Conservation (phyloP, 2,797 vertebrate genomes). For the Manis javanica region DNA sequence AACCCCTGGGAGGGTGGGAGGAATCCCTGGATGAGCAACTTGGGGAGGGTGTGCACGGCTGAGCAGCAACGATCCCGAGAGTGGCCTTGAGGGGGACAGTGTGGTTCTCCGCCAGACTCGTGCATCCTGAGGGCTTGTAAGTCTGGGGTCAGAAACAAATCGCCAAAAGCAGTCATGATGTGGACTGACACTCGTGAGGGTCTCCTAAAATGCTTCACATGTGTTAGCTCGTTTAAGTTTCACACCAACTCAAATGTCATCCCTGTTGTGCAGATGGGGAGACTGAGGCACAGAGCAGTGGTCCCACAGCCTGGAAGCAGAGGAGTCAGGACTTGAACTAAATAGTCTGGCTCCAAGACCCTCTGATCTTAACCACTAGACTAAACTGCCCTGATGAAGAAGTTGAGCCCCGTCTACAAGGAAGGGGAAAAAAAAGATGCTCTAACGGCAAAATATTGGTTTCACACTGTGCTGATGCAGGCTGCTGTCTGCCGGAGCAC, state of each 20-base stretch:
- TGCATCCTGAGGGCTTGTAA: accelerated
- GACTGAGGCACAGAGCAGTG: not conserved
- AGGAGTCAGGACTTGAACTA: not conserved
- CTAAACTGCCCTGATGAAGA: not conserved
- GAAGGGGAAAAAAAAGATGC: not conserved
- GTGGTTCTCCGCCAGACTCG: not conserved
- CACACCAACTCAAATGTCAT: not conserved
- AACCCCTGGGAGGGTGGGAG: not conserved
- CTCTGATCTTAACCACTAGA: not conserved
- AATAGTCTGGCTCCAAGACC: not conserved
- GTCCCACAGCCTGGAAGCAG: not conserved
- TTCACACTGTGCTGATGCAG: not conserved
- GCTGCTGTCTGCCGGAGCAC: no score
- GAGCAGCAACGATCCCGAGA: accelerated
- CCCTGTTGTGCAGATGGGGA: not conserved
- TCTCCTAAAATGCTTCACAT: not conserved
- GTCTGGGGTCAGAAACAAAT: not conserved
- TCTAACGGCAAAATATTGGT: not conserved
- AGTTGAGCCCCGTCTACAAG: not conserved
- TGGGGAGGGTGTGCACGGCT: accelerated
- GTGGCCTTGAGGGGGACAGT: accelerated
- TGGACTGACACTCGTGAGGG: accelerated
- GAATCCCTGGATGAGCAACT: not conserved
- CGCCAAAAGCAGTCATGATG: not conserved
- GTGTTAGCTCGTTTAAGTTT: not conserved